These are phyloP conservation scores for Lymantria monacha DNA, from an alignment of 2,888 invertebrate genomes.

Conservation along the genomic window DNA sequence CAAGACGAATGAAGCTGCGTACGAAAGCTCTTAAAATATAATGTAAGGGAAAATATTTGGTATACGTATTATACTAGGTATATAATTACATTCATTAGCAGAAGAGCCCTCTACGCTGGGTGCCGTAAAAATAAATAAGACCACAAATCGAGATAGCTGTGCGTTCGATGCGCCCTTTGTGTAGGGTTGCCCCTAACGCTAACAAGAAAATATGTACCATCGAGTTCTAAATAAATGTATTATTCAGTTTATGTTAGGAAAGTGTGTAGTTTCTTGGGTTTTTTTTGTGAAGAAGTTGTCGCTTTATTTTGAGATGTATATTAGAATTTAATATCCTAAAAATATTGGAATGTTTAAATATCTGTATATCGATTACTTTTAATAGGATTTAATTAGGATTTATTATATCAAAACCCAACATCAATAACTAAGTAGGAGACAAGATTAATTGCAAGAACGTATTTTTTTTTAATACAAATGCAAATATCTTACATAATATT, in stretches of 20 bases:
- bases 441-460: no score
- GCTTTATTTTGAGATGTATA: neutral
- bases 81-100: conserved; percentile 17
- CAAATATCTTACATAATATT: no score
- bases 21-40: neutral
- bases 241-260: neutral
- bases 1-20: neutral
- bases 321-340: no score
- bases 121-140: conserved; percentile 34
- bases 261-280: neutral
- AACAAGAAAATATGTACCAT: conserved; percentile 19
- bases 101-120: conserved; percentile 17
- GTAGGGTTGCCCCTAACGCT: conserved; percentile 29
- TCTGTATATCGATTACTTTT: no score
- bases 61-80: conserved; percentile 3
- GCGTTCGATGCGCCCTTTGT: conserved; percentile 24
- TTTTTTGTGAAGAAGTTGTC: neutral
- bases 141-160: conserved; percentile 37
- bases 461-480: no score
- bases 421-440: no score
- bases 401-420: no score
- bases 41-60: neutral
- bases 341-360: neutral
- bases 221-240: conserved; percentile 10
- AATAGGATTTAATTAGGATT: no score